Base-by-base conservation (phyloP, 1,140 invertebrate species). In the Ganaspis sp. region DNA sequence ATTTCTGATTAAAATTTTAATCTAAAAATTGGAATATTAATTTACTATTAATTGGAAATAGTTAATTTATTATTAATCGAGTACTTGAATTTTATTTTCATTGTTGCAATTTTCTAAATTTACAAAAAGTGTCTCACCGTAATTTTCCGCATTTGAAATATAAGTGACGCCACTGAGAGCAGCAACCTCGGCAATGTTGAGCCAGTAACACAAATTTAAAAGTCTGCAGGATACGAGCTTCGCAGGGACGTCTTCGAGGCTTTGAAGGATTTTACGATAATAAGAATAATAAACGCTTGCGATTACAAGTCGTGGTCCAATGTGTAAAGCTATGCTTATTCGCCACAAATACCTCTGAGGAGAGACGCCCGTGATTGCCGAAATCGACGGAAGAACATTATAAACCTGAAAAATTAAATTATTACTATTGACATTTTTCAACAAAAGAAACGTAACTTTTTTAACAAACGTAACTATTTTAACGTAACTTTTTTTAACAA, bases 271-370 rank as follows among this genome's bases (percentile, higher is more conserved):
- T 86, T 93, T 93, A 79, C 93, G 92, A 90, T 96, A 96, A 92
- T 96, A 96, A 84, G 95, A 95, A 88, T 95, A 94, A 89, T 97
- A 96, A 78, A 97, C 94, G 81, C 94, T 95, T 83, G 96, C 95
- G 86, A 97, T 96, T 73, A 97, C 93, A 80, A 98, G 93, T 82
- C 97, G 94, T 86, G 97, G 97, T 85, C 96, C 95, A 87, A 97
- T 94, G 87, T 98, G 97, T 79, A 98, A 93, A 53, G 96, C 97
- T 83, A 98, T 95, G 87, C 96, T 96, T 83, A 97, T 95, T 84
- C 97, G 93, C 97, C 97, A 98, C 81, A 98, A 92, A 91, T 98
- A 98, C 83, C 95, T 93, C 90, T 98, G 96, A 40, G 97, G 97
- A 84, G 96, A 96, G 84, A 98, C 95, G 23, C 96, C 96, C 75